Evolutionary conservation across 2,888 invertebrate species (phyloP).

Genomic region (Euspilapteryx auroguttella): DNA sequence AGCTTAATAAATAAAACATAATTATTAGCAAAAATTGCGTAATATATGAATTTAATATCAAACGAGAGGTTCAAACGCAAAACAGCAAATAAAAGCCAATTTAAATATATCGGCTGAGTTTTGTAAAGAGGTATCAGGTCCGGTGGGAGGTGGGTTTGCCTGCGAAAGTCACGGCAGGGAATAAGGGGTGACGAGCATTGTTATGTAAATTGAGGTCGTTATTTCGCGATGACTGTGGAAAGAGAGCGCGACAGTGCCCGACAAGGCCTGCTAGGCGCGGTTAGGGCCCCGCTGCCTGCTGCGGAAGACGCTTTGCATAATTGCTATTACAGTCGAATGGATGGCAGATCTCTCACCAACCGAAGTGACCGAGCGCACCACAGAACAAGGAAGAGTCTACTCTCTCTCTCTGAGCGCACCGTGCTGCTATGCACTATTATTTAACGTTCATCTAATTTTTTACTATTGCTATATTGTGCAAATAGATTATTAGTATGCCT

Average conservation of each 20-base stretch:
- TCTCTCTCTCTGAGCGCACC: too few species aligned
- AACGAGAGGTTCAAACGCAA: too few species aligned
- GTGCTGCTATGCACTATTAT: too few species aligned
- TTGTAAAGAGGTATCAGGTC: constrained; percentile 37
- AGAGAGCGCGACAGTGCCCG: constrained; percentile 34
- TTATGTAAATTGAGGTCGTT: constrained; percentile 62
- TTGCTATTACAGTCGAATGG: constrained; percentile 45
- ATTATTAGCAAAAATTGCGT: too few species aligned
- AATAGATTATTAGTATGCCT: too few species aligned
- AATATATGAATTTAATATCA: too few species aligned
- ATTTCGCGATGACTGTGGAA: constrained; percentile 59
- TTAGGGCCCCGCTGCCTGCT: constrained; percentile 27
- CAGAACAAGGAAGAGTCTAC: too few species aligned
- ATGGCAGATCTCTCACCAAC: too few species aligned
- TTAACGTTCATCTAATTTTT: too few species aligned
- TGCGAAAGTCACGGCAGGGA: constrained; percentile 50
- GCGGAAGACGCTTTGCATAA: constrained; percentile 47
- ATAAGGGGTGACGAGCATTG: constrained; percentile 59
- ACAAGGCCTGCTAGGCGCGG: neutral
- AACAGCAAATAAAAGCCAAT: constrained; percentile 18
- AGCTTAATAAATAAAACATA: too few species aligned
- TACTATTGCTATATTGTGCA: too few species aligned
- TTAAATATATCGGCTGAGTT: constrained; percentile 23
- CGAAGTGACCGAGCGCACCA: too few species aligned
- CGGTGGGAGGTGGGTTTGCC: constrained; percentile 41